Base-by-base conservation (phyloP, 2,797 vertebrate species). In the Alexandromys oeconomus region DNA sequence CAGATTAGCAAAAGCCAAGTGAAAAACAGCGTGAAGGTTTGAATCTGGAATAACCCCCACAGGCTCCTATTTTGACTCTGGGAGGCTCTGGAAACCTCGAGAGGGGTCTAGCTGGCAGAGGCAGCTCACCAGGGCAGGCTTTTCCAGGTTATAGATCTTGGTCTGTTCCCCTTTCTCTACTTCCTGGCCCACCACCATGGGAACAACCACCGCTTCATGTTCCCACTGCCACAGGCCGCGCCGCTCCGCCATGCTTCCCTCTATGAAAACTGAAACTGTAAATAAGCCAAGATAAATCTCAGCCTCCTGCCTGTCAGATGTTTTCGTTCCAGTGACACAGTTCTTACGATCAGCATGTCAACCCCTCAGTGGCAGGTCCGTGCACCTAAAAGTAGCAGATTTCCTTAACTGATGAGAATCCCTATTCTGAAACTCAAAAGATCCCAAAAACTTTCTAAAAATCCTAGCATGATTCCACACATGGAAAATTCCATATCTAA, bases 331-430 rank as follows among this genome's bases (percentile, higher is more conserved):
- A 74, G 51, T 31, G 48, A 73, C 67, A 29, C n/a, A 21, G 2
- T 40, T 43, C n/a, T 2, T 25, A 29, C 48, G 78, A 51, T 11
- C 25, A 48, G 59, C 13, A 10, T 10, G 27, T 34, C n/a, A 57
- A 46, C 25, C 46, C 77, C 48, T 94, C 6, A 95, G 51, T 37
- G 92, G 92, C 37, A 89, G 37, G 43, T 71, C 73, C 71, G 67
- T 4, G 65, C 11, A 65, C 17, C n/a, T 84, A 40, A 93, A 61
- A 96, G 51, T 19, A 76, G 37, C 46, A 61, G 54, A 27, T 71
- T n/a, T 73, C 31, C 76, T 79, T 94, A 46, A 29, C 15, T 43
- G 9, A 54, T 46, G 23, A 54, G 0, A 17, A 43, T 43, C 25
- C 34, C n/a, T 54, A 54, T 40, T 40, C 69, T 21, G 67, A 51